Base-by-base conservation (phyloP, 1,140 invertebrate species). In the Drosophila grimshawi region DNA sequence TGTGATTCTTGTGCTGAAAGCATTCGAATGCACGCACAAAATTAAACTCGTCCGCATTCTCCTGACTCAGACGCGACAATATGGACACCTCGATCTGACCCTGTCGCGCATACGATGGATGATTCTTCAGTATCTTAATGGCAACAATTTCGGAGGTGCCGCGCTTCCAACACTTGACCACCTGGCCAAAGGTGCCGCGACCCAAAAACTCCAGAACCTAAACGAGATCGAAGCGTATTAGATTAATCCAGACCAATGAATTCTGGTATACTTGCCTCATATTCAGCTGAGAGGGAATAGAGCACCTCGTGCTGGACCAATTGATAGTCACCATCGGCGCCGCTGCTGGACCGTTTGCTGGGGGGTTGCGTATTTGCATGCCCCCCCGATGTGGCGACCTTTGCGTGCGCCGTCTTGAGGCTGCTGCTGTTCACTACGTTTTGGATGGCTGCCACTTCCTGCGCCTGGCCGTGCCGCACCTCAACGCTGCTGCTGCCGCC, bases 131-230 rank as follows among this genome's bases (percentile, higher is more conserved):
- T 92, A 99, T 99, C 95, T 99, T 99, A 92, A 99, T 99, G 89
- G 99, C 99, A 74, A 99, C 98, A 90, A 99, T 99, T 94, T 99
- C 98, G 93, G 99, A 99, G 66, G 99, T 99, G 92, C 99, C 99
- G 93, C 99, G 99, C 93, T 99, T 99, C 99, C 99, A 99, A 93
- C 99, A 99, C 94, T 99, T 99, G 81, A 99, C 98, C 80, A 99
- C 98, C 95, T 99, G 98, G 70, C 99, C 99, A 94, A 99, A 99
- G 56, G 99, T 99, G 77, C 98, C 98, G 79, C 99, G 95, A 78
- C 99, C 99, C 74, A 99, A 95, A 94, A 99, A 99, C 93, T 99
- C 99, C 81, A 99, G 94, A 68, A 99, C 99, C 94, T 94, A 2
- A 6, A 19, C 6, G n/a, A 8, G 3, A 5, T 0, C 6, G 4